phyloP scores from a whole-genome alignment of 2,113 vertebrate species.

The Copsychus sechellarum region DNA sequence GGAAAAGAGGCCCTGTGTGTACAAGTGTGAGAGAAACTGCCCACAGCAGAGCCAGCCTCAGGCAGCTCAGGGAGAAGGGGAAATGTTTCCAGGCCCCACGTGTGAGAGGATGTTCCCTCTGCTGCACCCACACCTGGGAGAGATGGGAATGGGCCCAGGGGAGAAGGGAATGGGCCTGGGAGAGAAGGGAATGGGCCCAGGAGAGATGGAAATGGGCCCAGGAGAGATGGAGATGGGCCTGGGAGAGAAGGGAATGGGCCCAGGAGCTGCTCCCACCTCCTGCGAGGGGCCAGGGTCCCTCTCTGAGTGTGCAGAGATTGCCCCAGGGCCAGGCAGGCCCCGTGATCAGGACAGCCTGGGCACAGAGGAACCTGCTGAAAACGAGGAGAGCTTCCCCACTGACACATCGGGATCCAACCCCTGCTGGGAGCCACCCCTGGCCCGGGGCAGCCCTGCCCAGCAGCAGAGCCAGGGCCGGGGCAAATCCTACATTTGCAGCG shows the following conservation, averaged over 20 bases:
- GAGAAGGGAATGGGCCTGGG: not conserved
- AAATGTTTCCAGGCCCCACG: not conserved
- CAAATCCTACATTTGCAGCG: slow-evolving; percentile 28
- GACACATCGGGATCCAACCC: not conserved
- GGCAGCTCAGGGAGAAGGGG: not conserved
- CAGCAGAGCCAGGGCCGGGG: slow-evolving; percentile 68
- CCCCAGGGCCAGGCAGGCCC: accelerated
- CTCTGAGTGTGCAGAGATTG: accelerated
- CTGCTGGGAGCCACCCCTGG: slow-evolving; percentile 45
- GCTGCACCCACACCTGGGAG: not conserved
- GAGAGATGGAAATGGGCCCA: accelerated
- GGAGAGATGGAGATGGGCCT: not conserved
- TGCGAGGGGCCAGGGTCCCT: accelerated
- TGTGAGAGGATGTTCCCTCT: not conserved
- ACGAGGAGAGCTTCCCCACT: not conserved
- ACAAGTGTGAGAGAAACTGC: not conserved
- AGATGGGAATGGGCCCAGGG: accelerated
- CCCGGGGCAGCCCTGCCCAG: slow-evolving; percentile 55
- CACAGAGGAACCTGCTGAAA: not conserved
- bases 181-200: accelerated
- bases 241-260: accelerated
- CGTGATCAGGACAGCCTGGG: accelerated
- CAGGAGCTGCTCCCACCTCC: not conserved
- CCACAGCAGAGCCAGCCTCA: not conserved
- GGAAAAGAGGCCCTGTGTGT: not conserved